These are phyloP conservation scores for Gavia stellata DNA, from an alignment of 2,113 vertebrate species.

Conservation along the genomic window DNA sequence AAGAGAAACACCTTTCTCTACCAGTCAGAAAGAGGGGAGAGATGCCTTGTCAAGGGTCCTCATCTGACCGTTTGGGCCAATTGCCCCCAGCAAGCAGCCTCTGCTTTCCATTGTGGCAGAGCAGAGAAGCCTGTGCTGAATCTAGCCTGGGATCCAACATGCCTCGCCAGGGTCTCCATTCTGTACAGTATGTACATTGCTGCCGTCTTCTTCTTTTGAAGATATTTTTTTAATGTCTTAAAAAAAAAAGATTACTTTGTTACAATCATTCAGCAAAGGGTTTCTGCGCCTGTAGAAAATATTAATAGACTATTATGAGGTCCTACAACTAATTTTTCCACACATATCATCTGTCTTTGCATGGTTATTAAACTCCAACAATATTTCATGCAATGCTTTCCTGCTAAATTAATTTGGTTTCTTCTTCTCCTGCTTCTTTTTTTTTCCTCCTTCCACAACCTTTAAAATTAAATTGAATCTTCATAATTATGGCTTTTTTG, in stretches of 20 bases:
- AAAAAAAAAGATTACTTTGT: constrained; percentile 74
- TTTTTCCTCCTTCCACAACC: constrained; percentile 77
- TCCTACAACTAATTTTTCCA: constrained; percentile 85
- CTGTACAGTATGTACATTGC: constrained; percentile 26
- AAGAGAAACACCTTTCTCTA: neutral
- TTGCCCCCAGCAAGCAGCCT: neutral
- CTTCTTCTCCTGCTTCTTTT: constrained; percentile 76
- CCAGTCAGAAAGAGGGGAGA: neutral
- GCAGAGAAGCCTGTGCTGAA: neutral
- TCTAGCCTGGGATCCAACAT: neutral
- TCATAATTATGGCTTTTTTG: constrained; percentile 81
- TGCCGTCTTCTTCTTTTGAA: constrained; percentile 71
- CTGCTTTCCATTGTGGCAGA: neutral
- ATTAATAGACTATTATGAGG: constrained; percentile 86
- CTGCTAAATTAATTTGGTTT: constrained; percentile 81
- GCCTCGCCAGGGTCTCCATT: neutral
- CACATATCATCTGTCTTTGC: constrained; percentile 83
- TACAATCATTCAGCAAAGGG: constrained; percentile 79
- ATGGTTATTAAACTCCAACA: constrained; percentile 85
- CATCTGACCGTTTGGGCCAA: neutral
- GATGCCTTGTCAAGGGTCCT: no score
- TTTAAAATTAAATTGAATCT: constrained; percentile 82
- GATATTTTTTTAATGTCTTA: constrained; percentile 72
- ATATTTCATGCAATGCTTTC: constrained; percentile 85
- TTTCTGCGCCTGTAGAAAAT: constrained; percentile 77